phyloP scores from a whole-genome alignment of 2,888 invertebrate species.

The Stenchaetothrips biformis region DNA sequence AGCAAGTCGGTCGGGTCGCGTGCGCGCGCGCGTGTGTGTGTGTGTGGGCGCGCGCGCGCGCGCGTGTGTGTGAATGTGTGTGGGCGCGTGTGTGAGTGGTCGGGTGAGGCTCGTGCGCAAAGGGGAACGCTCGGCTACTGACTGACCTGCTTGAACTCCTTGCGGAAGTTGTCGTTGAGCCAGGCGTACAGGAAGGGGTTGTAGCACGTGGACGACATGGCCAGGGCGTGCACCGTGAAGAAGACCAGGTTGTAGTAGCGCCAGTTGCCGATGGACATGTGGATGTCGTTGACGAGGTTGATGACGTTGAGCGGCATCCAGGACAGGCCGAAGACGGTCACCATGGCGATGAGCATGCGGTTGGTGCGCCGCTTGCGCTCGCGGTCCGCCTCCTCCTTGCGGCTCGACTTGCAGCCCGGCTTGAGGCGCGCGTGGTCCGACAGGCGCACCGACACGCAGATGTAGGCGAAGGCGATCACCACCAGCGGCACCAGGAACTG shows the following conservation, averaged over 20 bases:
- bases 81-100: too few relatives aligned
- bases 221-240: constrained; percentile 80
- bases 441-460: constrained; percentile 82
- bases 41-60: too few relatives aligned
- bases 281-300: constrained; percentile 80
- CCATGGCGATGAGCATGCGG: constrained; percentile 97
- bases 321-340: constrained; percentile 89
- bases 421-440: constrained; percentile 77
- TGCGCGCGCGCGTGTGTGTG: too few relatives aligned
- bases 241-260: constrained; percentile 76
- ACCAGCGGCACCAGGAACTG: constrained; percentile 94
- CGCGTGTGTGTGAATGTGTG: too few relatives aligned
- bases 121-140: too few relatives aligned
- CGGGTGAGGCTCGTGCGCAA: too few relatives aligned
- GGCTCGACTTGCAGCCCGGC: constrained; percentile 77
- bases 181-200: constrained; percentile 93
- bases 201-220: constrained; percentile 92
- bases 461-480: constrained; percentile 91
- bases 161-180: constrained; percentile 91
- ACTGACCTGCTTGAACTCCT: constrained; percentile 54
- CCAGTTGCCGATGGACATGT: constrained; percentile 66
- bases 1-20: too few relatives aligned
- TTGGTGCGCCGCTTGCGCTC: constrained; percentile 88
- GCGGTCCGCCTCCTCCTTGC: constrained; percentile 83
- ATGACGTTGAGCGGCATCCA: constrained; percentile 91